Evolutionary conservation across 2,797 vertebrate species (phyloP).

Genomic region (Urophycis tenuis): DNA sequence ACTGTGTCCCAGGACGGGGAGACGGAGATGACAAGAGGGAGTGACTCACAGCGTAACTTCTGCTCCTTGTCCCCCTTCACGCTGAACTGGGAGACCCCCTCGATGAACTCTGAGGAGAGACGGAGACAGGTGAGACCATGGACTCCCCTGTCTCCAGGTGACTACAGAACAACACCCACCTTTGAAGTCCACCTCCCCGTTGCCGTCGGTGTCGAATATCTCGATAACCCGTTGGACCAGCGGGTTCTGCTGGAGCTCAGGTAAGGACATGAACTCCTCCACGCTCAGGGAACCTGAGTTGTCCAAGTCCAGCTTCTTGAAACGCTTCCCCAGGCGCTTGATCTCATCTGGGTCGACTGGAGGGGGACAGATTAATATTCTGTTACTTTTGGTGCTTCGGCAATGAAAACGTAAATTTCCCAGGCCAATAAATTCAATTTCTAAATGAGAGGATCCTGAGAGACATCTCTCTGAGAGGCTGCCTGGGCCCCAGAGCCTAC

Average conservation of each 20-base stretch:
- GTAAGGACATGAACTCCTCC: slow-evolving; percentile 99
- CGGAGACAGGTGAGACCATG: slow-evolving; percentile 20
- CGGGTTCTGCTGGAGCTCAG: slow-evolving; percentile 97
- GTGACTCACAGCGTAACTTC: slow-evolving; percentile 96
- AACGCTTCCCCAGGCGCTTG: slow-evolving; percentile 98
- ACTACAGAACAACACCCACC: slow-evolving; percentile 74
- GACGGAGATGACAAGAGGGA: no score
- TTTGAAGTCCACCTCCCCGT: slow-evolving; percentile 99
- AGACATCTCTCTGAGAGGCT: no score
- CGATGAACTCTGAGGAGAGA: slow-evolving; percentile 86
- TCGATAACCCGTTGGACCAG: slow-evolving; percentile 98
- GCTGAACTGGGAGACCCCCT: slow-evolving; percentile 98
- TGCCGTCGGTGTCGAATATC: slow-evolving; percentile 96
- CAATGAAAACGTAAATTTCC: no score
- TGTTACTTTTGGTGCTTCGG: no score
- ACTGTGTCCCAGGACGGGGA: not conserved
- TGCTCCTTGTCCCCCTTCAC: slow-evolving; percentile 99
- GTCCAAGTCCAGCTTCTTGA: slow-evolving; percentile 99
- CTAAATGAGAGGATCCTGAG: no score
- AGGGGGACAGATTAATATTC: slow-evolving; percentile 1
- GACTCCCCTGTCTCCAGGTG: not conserved
- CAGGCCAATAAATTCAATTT: no score
- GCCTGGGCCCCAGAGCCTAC: not conserved
- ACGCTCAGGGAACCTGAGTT: slow-evolving; percentile 99
- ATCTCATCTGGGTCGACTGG: slow-evolving; percentile 98